These are phyloP conservation scores for Aphyosemion australe DNA, from an alignment of 2,113 vertebrate species.

Conservation along the genomic window DNA sequence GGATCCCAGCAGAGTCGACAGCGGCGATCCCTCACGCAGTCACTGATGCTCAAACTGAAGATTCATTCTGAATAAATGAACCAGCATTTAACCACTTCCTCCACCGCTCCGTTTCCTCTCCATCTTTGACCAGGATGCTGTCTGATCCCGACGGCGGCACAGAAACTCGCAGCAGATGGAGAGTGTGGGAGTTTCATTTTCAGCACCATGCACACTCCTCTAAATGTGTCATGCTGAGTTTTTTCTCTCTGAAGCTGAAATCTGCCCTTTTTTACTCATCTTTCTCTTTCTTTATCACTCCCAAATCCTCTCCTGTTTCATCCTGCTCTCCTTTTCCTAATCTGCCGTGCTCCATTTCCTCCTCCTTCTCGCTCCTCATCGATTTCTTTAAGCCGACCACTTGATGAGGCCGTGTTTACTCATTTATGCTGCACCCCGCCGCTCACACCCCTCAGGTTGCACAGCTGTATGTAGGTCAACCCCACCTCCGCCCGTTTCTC, in stretches of 20 bases:
- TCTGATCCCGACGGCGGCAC: slow-evolving; percentile 40
- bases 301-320: neutral
- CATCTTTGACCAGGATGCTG: slow-evolving; percentile 28
- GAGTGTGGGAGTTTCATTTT: slow-evolving; percentile 61
- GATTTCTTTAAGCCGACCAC: slow-evolving; percentile 37
- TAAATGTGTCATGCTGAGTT: slow-evolving; percentile 35
- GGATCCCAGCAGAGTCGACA: neutral
- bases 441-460: slow-evolving; percentile 61
- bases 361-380: slow-evolving; percentile 18
- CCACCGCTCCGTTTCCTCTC: neutral
- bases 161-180: slow-evolving; percentile 61
- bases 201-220: slow-evolving; percentile 43
- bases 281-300: slow-evolving; percentile 16
- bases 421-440: slow-evolving; percentile 39
- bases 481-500: slow-evolving; percentile 43
- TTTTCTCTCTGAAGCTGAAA: slow-evolving; percentile 8
- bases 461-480: slow-evolving; percentile 84
- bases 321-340: slow-evolving; percentile 38
- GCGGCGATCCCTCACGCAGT: neutral
- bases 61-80: neutral
- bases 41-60: neutral
- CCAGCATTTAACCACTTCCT: too few relatives aligned
- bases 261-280: slow-evolving; percentile 10
- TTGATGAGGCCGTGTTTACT: slow-evolving; percentile 61
- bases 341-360: slow-evolving; percentile 10